Base-by-base conservation (phyloP, 2,113 vertebrate genomes). In the Glaucomys volans region DNA sequence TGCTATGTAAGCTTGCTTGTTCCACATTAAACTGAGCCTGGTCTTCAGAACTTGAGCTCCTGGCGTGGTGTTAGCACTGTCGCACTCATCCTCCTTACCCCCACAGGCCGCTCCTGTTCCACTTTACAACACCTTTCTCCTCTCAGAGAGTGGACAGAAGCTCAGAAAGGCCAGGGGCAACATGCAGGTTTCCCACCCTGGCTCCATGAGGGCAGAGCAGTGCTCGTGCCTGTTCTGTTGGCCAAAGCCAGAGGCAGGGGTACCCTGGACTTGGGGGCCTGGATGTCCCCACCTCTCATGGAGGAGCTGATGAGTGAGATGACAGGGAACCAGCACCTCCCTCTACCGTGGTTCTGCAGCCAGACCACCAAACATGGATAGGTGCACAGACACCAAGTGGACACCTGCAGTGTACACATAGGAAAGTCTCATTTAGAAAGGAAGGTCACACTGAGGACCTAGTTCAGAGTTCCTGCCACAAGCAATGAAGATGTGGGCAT, bases 101-200 rank as follows among this genome's bases (percentile, higher is more conserved):
- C n/a, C n/a, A n/a, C n/a, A n/a, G n/a, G n/a, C n/a, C n/a, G n/a
- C n/a, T n/a, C n/a, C n/a, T n/a, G n/a, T n/a, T n/a, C n/a, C n/a
- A n/a, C n/a, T n/a, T n/a, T n/a, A n/a, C n/a, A n/a, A n/a, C n/a
- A n/a, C n/a, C 57, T 28, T 24, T 11, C 1, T 75, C 67, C 81
- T 57, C 37, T 67, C 24, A 30, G 11, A 22, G 35, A 40, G 13
- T 0, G 67, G 24, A 22, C 0, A 8, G 28, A 8, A 14, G 28
- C 8, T 52, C 24, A 13, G 22, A 28, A n/a, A 80, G 30, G 30
- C 22, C 76, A 54, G 52, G 14, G 24, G 4, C 37, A 67, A 17
- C 20, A 14, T 2, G 8, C 13, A 14, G 0, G 11, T 13, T 30
- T 57, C 44, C 18, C n/a, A 17, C 3, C 4, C 2, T 12, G 30